A percentile compares a stretch with the other conserved stretches of the same genome.
Conservation (phyloP, 2,888 invertebrate genomes). For the Dascillus cervinus region DNA sequence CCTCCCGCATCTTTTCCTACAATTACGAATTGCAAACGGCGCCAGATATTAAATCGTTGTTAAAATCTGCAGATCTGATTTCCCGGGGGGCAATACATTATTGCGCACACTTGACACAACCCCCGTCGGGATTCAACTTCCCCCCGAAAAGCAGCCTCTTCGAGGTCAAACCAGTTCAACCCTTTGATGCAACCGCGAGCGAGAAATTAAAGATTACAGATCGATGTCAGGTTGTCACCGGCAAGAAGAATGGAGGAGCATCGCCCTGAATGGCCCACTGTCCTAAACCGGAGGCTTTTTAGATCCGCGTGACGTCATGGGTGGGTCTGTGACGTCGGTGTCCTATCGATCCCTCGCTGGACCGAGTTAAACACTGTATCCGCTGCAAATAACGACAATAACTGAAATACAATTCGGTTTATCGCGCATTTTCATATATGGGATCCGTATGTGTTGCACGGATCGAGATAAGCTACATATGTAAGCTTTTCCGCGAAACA, state of each 20-base stretch:
- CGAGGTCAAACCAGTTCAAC: no score
- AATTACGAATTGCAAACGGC: not conserved
- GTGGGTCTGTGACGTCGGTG: conserved; percentile 25
- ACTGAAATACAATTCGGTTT: no score
- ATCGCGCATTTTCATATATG: no score
- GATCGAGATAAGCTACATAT: no score
- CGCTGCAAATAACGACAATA: no score
- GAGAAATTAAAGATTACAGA: no score
- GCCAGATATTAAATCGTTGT: conserved; percentile 20
- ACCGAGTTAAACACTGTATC: conserved; percentile 19
- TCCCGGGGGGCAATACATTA: conserved; percentile 30
- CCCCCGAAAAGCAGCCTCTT: no score
- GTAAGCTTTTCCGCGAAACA: no score
- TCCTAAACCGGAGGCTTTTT: conserved; percentile 12
- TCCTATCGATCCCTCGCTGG: conserved; percentile 20
- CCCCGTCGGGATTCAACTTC: conserved; percentile 22
- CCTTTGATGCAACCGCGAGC: no score
- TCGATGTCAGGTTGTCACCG: no score
- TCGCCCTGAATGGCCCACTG: conserved; percentile 5
- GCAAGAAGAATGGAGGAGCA: conserved; percentile 1
- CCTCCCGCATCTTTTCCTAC: conserved; percentile 7
- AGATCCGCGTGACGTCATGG: conserved; percentile 25
- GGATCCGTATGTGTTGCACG: no score
- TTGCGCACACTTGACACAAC: conserved; percentile 24
- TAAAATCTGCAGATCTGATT: conserved; percentile 27